phyloP scores from a whole-genome alignment of 1,140 invertebrate genomes.

The Bicyclus anynana region DNA sequence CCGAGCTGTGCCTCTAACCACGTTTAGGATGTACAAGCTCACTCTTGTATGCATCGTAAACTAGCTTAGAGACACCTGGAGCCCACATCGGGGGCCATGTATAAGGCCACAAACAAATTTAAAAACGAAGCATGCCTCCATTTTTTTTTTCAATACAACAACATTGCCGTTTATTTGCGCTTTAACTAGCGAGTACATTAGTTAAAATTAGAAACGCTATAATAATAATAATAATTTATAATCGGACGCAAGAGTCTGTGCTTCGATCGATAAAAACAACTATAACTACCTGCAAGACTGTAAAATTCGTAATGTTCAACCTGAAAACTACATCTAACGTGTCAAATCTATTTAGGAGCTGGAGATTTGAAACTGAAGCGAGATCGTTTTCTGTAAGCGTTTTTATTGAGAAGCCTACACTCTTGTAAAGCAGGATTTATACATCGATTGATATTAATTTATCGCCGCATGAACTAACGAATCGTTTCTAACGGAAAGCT shows the following conservation, averaged over 20 bases:
- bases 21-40: constrained; percentile 24
- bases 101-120: constrained; percentile 73
- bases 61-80: constrained; percentile 38
- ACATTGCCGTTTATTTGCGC: constrained; percentile 34
- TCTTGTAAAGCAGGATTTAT: constrained; percentile 25
- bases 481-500: too few species aligned
- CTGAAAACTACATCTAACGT: constrained; percentile 38
- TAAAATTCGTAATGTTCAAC: constrained; percentile 20
- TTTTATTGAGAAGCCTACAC: constrained; percentile 48
- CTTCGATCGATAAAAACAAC: constrained; percentile 27
- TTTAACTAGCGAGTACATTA: constrained; percentile 37
- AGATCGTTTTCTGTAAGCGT: constrained; percentile 64
- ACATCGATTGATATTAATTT: too few species aligned
- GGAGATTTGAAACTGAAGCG: constrained; percentile 52
- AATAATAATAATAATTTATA: constrained; percentile 15
- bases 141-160: constrained; percentile 17
- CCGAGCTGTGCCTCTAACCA: constrained; percentile 38
- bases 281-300: constrained; percentile 21
- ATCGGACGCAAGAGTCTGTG: constrained; percentile 35
- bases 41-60: constrained; percentile 24
- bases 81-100: constrained; percentile 47
- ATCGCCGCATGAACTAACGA: too few species aligned
- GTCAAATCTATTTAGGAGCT: constrained; percentile 44
- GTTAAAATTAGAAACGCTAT: constrained; percentile 20
- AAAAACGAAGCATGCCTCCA: constrained; percentile 43